Percentiles rank a stretch among this genome's conserved stretches.
phyloP scores from a whole-genome alignment of 2,113 vertebrate species.

The Trachemys scripta region DNA sequence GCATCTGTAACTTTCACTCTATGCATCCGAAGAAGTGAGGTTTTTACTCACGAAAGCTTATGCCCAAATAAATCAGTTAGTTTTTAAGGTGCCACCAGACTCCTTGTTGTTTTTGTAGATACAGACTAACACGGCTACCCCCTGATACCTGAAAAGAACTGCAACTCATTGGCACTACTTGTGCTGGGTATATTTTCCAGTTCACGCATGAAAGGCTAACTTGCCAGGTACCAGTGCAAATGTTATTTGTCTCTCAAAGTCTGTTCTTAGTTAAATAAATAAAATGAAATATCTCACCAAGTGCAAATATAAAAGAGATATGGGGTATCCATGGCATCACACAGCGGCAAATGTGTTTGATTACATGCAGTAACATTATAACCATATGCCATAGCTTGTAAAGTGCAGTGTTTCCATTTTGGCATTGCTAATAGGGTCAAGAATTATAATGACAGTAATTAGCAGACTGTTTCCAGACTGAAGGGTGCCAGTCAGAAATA shows the following conservation, averaged over 20 bases:
- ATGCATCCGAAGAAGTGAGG: too few relatives aligned
- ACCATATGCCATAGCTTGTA: slow-evolving; percentile 38
- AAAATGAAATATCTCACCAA: slow-evolving; percentile 57
- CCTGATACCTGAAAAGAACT: background rate
- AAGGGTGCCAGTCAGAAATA: background rate
- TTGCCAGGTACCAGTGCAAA: slow-evolving; percentile 50
- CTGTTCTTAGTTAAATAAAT: slow-evolving; percentile 70
- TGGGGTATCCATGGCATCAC: slow-evolving; percentile 56
- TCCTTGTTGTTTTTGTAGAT: too few relatives aligned
- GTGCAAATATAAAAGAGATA: slow-evolving; percentile 67
- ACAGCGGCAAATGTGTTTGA: slow-evolving; percentile 18
- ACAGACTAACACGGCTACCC: too few relatives aligned
- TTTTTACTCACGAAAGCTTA: too few relatives aligned
- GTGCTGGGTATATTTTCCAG: background rate
- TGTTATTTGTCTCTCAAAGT: slow-evolving; percentile 33
- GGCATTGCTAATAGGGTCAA: background rate
- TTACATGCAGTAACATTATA: slow-evolving; percentile 1
- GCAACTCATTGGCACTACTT: background rate
- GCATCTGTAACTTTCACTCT: too few relatives aligned
- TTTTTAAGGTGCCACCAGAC: too few relatives aligned
- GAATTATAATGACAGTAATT: background rate
- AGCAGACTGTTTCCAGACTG: background rate
- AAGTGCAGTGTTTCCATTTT: background rate
- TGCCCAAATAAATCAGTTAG: too few relatives aligned
- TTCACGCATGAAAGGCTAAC: slow-evolving; percentile 19